Conservation (phyloP, 2,113 vertebrate species). For the Macquaria ambigua region DNA sequence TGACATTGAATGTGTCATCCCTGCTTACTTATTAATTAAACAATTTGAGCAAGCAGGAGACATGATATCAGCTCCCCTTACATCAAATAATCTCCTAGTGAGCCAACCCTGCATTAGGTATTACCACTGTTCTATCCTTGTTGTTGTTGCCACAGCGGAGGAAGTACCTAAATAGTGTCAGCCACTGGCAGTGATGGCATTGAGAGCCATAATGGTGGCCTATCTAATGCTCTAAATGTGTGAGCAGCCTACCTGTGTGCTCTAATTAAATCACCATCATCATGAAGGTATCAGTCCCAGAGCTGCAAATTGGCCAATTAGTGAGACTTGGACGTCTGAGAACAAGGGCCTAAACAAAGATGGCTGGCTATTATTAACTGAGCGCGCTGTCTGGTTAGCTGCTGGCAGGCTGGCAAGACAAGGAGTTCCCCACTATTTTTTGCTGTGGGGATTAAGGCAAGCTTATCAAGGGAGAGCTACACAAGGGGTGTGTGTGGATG, state of each 20-base stretch:
- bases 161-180: constrained; percentile 39
- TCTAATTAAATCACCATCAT: constrained; percentile 53
- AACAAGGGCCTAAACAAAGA: constrained; percentile 65
- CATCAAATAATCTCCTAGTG: neutral
- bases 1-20: neutral
- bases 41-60: neutral
- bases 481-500: constrained; percentile 41
- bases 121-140: constrained; percentile 15
- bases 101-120: neutral
- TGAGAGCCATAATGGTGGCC: constrained; percentile 6
- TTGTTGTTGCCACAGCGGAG: constrained; percentile 16
- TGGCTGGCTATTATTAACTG: constrained; percentile 76
- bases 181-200: neutral
- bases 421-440: constrained; percentile 60
- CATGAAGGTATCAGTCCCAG: constrained; percentile 41
- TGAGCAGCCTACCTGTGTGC: constrained; percentile 26
- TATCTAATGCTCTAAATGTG: constrained; percentile 17
- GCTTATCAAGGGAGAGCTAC: constrained; percentile 51
- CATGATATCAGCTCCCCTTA: neutral
- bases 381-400: constrained; percentile 59
- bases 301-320: constrained; percentile 58
- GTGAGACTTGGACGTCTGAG: constrained; percentile 49
- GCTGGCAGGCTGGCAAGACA: constrained; percentile 55
- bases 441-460: constrained; percentile 61
- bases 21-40: neutral